phyloP scores from a whole-genome alignment of 2,888 invertebrate species.

The Leucoma salicis region DNA sequence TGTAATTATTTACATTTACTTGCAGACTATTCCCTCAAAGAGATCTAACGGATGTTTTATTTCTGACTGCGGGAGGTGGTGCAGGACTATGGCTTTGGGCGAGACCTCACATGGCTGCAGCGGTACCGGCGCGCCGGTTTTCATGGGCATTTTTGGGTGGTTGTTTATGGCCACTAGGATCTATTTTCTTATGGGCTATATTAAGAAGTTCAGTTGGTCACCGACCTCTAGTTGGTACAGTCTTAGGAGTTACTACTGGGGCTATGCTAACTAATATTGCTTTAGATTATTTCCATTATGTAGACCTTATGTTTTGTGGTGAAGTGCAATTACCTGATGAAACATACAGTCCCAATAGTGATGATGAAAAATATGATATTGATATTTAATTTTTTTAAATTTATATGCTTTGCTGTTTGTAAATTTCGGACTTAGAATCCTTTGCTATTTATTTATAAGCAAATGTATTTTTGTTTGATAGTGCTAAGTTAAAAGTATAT shows the following conservation, averaged over 20 bases:
- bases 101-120: slow-evolving; percentile 87
- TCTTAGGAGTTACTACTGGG: slow-evolving; percentile 87
- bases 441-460: slow-evolving; percentile 24
- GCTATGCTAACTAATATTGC: slow-evolving; percentile 84
- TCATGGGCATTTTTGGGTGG: slow-evolving; percentile 90
- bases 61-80: slow-evolving; percentile 91
- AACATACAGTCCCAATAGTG: slow-evolving; percentile 72
- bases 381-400: slow-evolving; percentile 51
- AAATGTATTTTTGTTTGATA: slow-evolving; percentile 31
- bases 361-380: slow-evolving; percentile 80
- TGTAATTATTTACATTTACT: slow-evolving; percentile 32
- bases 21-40: slow-evolving; percentile 86
- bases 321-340: slow-evolving; percentile 76
- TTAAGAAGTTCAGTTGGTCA: slow-evolving; percentile 89
- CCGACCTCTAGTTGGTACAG: slow-evolving; percentile 84
- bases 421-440: neutral
- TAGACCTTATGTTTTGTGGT: slow-evolving; percentile 82
- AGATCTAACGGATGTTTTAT: slow-evolving; percentile 91
- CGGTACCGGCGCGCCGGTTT: slow-evolving; percentile 83
- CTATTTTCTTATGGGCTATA: slow-evolving; percentile 94
- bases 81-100: slow-evolving; percentile 92
- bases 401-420: slow-evolving; percentile 14
- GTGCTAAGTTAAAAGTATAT: slow-evolving; percentile 31
- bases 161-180: slow-evolving; percentile 93
- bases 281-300: slow-evolving; percentile 83